Evolutionary conservation across 1,140 invertebrate species (phyloP), one percentile per base, ranked within the genome.

Genomic region (Trichonephila clavipes): DNA sequence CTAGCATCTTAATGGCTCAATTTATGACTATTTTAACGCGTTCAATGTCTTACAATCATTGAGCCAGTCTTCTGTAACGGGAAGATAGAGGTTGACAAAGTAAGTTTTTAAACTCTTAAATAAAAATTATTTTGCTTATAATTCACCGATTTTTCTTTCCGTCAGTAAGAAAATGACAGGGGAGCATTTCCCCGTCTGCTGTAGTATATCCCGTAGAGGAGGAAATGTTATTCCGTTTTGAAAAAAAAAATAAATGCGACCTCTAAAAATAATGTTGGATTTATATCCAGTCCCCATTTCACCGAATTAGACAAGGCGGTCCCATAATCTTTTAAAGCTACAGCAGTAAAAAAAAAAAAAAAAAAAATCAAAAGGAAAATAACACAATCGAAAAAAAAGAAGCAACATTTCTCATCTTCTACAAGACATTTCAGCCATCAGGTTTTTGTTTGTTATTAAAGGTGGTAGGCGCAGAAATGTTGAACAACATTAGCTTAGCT

Each of bases 401-500:
- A 89, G 34, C 44, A 28, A 24, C 88, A 69, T 62, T 61, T 90
- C 77, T 59, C 72, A 85, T 88, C 62, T 66, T 88, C 87, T 69
- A n/a, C 87, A 18, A 58, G 64, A 64, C 64, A 88, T 90, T 82
- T 61, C 51, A 58, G 58, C 89, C 82, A 90, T 90, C 89, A 82
- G 77, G 89, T 90, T 90, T 90, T 90, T 40, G 69, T 82, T 82
- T 34, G 72, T 72, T 28, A 90, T 90, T 82, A 82, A 90, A 90
- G 89, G 21, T 81, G 72, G 69, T 90, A 90, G 89, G 72, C 51
- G 89, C 59, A 82, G 72, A 90, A 82, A 90, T 90, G 89, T 82
- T 90, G 69, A 69, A 90, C 77, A 82, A 90, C 89, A 90, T 82
- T 90, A 90, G 59, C 89, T 90, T 81, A 81, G 89, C 89, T 90